Conservation (phyloP, 2,888 invertebrate species). For the Stictocephala bisonia region DNA sequence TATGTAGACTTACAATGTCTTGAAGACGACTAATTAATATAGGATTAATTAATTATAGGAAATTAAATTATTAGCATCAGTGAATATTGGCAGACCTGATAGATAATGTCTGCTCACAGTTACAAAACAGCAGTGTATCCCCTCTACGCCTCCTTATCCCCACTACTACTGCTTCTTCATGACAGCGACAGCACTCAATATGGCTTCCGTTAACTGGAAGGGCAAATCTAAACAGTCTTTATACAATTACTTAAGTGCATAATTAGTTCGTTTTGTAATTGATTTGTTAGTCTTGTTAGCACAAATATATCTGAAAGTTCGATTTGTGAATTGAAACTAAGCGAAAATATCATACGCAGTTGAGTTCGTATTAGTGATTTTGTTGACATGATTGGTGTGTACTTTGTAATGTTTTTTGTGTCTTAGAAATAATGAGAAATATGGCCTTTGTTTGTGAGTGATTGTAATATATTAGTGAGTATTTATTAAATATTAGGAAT, state of each 20-base stretch:
- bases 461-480: conserved; percentile 17
- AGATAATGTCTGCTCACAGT: conserved; percentile 43
- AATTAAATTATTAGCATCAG: no score
- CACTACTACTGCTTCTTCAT: conserved; percentile 43
- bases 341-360: neutral
- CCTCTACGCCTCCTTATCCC: conserved; percentile 36
- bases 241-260: conserved; percentile 1
- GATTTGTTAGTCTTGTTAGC: no score
- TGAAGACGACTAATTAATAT: no score
- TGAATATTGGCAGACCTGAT: conserved; percentile 24
- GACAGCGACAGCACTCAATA: conserved; percentile 53
- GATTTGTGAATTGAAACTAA: no score
- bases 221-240: conserved; percentile 31
- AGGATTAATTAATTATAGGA: no score
- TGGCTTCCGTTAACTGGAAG: conserved; percentile 53
- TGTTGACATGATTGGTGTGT: conserved; percentile 44
- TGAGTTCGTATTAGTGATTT: conserved; percentile 42
- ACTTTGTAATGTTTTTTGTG: conserved; percentile 41
- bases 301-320: no score
- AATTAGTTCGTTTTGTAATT: conserved; percentile 16
- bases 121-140: conserved; percentile 44
- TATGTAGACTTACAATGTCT: no score
- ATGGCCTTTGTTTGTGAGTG: conserved; percentile 44
- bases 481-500: neutral
- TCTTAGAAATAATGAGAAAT: conserved; percentile 44